Evolutionary conservation across 2,797 vertebrate species (phyloP), one percentile per base, ranked within the genome.

Genomic region (Dallia pectoralis): DNA sequence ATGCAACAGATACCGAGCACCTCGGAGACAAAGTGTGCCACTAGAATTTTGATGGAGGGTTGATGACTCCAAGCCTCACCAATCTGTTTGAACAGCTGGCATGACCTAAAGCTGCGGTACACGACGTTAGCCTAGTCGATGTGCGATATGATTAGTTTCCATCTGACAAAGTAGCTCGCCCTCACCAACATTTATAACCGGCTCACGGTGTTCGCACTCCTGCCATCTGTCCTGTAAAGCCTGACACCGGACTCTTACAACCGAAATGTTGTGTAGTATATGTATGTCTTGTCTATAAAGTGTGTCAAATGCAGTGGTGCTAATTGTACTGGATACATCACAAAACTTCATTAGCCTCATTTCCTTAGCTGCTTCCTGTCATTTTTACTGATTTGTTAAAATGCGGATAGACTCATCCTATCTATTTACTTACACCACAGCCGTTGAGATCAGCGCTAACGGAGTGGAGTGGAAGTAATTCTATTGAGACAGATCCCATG

Each of bases 61-160:
- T 4, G 2, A 29, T 25, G 33, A 32, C 69, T 32, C 76, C 40
- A 30, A 69, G 2, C 47, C 29, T 62, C 22, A 63, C 66, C 29
- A 63, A 73, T 18, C 69, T 69, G 71, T 77, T 74, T 81, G 29
- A 76, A 77, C 78, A 85, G 83, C 74, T 71, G 76, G 53, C 73
- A 48, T 74, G 74, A 74, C 73, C 68, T 36, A 2, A 53, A 48
- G 16, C 79, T 77, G 71, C 63, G 72, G 72, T 65, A 74, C 68
- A 56, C 69, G n/a, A 71, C 56, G 59, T 69, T 7, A 8, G 11
- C 59, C 77, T 69, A 73, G 67, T 69, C 0, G 65, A 70, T 71
- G 53, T 72, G 53, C 67, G 48, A 22, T 32, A 44, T 33, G 1
- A 19, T 11, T 27, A 71, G n/a, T 18, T 69, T 63, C 56, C 53